A percentile compares a stretch with the other conserved stretches of the same genome.
Evolutionary conservation across 2,113 vertebrate species (phyloP).

Genomic region (Hyperopisus bebe): DNA sequence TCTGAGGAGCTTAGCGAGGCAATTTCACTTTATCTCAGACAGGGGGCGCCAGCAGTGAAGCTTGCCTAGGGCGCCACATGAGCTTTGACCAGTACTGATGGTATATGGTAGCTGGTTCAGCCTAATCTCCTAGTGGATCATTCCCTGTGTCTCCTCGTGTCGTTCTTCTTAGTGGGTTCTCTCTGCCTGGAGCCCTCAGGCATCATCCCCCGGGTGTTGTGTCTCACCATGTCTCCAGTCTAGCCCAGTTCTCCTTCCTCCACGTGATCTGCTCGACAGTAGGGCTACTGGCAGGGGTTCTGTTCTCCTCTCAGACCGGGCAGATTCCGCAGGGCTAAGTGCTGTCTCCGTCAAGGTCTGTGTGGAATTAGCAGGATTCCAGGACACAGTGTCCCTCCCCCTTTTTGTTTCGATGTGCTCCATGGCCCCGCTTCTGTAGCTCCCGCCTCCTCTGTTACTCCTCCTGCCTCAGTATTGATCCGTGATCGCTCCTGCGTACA

Average conservation of each 20-base stretch:
- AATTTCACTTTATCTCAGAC: neutral
- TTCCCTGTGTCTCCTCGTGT: neutral
- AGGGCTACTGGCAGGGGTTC: neutral
- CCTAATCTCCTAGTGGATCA: neutral
- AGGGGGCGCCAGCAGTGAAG: neutral
- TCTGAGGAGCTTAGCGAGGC: neutral
- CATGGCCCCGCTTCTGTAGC: neutral
- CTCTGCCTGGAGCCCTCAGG: neutral
- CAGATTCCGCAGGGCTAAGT: neutral
- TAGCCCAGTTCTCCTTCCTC: neutral
- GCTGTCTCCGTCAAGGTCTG: neutral
- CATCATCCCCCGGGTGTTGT: neutral
- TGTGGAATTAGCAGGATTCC: neutral
- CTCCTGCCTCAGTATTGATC: neutral
- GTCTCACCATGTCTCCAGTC: neutral
- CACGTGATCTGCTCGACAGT: neutral
- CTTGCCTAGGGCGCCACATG: neutral
- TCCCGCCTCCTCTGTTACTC: neutral
- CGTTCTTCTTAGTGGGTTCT: neutral
- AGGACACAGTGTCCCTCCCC: neutral
- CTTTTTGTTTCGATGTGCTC: neutral
- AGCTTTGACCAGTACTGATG: neutral
- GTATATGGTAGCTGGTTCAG: neutral
- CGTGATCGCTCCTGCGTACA: neutral
- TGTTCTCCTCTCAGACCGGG: neutral